Conservation (phyloP, 2,113 vertebrate species). For the Hippoglossus stenolepis region DNA sequence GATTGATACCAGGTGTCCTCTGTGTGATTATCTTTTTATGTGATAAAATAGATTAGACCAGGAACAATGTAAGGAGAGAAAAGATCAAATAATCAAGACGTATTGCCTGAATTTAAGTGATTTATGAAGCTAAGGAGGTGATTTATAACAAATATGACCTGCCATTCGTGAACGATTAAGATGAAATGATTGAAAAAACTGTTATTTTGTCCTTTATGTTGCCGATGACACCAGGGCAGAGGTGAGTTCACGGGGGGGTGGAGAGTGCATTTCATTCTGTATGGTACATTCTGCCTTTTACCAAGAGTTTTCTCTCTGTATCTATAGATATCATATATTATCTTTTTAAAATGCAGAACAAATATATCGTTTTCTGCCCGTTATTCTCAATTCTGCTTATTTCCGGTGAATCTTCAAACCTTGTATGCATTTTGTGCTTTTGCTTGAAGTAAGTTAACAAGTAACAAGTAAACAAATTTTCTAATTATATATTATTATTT, state of each 20-base stretch:
- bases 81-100: constrained; percentile 33
- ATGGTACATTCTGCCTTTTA: not conserved
- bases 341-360: not conserved
- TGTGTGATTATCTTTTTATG: constrained; percentile 51
- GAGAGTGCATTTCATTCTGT: not conserved
- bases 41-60: constrained; percentile 57
- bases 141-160: constrained; percentile 34
- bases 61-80: constrained; percentile 34
- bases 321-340: not conserved
- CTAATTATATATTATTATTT: too few species aligned
- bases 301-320: not conserved
- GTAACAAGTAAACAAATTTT: too few species aligned
- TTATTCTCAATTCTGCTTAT: not conserved
- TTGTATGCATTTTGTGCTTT: too few species aligned
- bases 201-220: constrained; percentile 26
- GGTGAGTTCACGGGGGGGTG: not conserved
- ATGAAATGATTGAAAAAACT: constrained; percentile 30
- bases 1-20: constrained; percentile 61
- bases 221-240: not conserved
- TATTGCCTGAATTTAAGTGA: constrained; percentile 43
- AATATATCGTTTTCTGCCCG: not conserved
- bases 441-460: too few species aligned
- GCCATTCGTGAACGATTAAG: constrained; percentile 26
- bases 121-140: constrained; percentile 35
- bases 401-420: too few species aligned